Percentiles rank a stretch among this genome's conserved stretches.
Conservation (phyloP, 2,888 invertebrate species). For the Phania funesta region DNA sequence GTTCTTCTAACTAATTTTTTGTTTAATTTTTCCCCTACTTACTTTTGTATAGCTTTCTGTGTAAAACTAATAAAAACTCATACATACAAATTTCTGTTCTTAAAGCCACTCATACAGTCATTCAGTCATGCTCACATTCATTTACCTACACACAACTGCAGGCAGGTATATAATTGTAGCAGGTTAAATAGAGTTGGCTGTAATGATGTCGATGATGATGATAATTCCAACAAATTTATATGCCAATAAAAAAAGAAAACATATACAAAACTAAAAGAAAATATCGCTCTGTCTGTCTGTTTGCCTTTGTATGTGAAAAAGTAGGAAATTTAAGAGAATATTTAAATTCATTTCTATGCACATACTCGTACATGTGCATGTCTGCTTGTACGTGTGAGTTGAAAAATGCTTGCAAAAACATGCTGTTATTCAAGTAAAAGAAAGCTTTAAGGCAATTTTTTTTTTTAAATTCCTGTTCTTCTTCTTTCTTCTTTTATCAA, state of each 20-base stretch:
- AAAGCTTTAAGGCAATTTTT: slow-evolving; percentile 18
- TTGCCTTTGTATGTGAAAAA: neutral
- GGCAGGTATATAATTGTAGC: neutral
- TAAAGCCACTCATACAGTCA: slow-evolving; percentile 21
- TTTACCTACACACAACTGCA: neutral
- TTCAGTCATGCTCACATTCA: neutral
- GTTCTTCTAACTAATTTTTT: slow-evolving; percentile 49
- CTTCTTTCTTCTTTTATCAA: neutral
- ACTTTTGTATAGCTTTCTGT: slow-evolving; percentile 15
- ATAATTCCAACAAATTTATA: slow-evolving; percentile 59
- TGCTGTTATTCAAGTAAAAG: slow-evolving; percentile 28
- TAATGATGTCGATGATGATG: slow-evolving; percentile 37
- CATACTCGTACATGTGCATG: neutral
- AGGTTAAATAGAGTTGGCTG: slow-evolving; percentile 30
- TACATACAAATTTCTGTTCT: neutral
- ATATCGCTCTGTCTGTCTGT: neutral
- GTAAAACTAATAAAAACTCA: slow-evolving; percentile 17
- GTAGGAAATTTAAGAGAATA: neutral
- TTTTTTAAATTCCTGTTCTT: too few relatives aligned
- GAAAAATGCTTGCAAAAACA: neutral
- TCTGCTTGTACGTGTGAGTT: neutral
- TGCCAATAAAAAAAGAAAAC: slow-evolving; percentile 53
- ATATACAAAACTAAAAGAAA: slow-evolving; percentile 12
- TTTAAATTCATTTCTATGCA: slow-evolving; percentile 22
- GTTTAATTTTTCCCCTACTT: slow-evolving; percentile 24